Base-by-base conservation (phyloP, 2,797 vertebrate species). In the Hafferia zeledoni region DNA sequence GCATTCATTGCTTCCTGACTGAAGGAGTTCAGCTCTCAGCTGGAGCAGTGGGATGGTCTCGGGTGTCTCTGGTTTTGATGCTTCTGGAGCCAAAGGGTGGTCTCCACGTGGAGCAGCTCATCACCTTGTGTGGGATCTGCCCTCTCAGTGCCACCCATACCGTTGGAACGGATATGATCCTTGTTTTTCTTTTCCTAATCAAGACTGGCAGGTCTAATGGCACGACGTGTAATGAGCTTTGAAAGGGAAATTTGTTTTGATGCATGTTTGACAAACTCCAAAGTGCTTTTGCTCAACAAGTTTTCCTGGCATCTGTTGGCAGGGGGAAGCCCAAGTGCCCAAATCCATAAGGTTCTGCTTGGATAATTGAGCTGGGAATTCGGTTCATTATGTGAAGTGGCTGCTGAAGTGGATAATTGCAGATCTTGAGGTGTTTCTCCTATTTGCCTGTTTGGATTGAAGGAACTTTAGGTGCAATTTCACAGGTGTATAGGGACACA, bases 371-470 rank as follows among this genome's bases (percentile, higher is more conserved):
- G 78, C 46, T 47, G 71, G 78, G 78, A 93, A 55, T 91, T 92
- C 6, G 44, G 71, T 64, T 93, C 13, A 1, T 88, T 86, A 49
- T 7, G 11, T 78, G 72, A 63, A 92, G 83, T 87, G 72, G 46
- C 44, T 93, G 91, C 69, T 90, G 43, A 68, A 92, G 79, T 79
- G 84, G 72, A 10, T 94, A 83, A 94, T 68, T 93, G 81, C 5
- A 2, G 79, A 81, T 91, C 65, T 92, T 39, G 50, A 89, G 72
- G 65, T 59, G 76, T 93, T 93, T 81, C 72, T 95, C 67, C 85
- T 65, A 24, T 61, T 72, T 79, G 31, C 47, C 75, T 20, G 18
- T 61, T 87, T 53, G 82, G 44, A 79, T 19, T 57, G 69, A 79
- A 79, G 86, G 55, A 90, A 92, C 88, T 79, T 46, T 25, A 77